Conservation (phyloP, 2,797 vertebrate genomes). For the Ctenosaura bakeri region DNA sequence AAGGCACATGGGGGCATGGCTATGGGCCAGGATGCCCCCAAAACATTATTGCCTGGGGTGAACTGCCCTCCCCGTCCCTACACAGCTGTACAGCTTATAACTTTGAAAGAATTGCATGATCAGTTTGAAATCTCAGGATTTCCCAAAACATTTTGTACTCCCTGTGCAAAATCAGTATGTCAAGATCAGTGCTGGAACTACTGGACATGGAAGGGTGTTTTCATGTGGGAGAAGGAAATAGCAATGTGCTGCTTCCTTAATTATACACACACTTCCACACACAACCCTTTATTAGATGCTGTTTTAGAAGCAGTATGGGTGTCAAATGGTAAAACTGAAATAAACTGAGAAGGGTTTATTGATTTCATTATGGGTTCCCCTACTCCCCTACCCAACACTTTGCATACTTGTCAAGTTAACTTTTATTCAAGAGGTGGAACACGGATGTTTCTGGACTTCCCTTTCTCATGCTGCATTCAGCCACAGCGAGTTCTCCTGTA, state of each 20-base stretch:
- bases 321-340: background rate
- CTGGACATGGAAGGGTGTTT: too few species aligned
- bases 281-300: background rate
- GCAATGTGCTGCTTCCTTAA: background rate
- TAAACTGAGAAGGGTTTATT: background rate
- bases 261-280: too few species aligned
- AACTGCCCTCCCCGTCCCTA: too few species aligned
- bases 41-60: too few species aligned
- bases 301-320: background rate
- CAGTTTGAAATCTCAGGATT: background rate
- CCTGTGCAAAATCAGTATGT: too few species aligned
- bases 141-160: background rate
- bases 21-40: too few species aligned
- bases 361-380: background rate
- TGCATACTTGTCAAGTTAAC: background rate
- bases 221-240: background rate
- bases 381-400: background rate
- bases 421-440: background rate
- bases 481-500: background rate
- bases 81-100: background rate
- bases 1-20: too few species aligned
- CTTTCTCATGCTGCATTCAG: background rate
- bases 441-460: background rate
- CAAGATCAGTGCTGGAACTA: background rate
- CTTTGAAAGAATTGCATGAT: conserved; percentile 1